Evolutionary conservation across 2,797 vertebrate genomes (phyloP), one percentile per base, ranked within the genome.

Genomic region (Falco cherrug): DNA sequence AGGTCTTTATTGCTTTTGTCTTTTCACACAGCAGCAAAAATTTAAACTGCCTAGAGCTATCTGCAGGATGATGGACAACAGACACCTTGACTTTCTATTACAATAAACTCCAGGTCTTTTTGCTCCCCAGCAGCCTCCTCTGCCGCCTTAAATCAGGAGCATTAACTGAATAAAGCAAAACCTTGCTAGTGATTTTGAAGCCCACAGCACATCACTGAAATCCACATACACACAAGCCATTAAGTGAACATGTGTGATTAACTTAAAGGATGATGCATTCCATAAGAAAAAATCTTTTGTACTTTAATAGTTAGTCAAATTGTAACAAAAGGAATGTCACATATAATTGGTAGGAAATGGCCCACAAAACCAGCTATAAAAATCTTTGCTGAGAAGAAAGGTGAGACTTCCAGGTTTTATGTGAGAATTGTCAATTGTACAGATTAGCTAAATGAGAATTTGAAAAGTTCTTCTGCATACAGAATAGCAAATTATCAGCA

Each of bases 1-100:
- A 45, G 20, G 39, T 73, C 87, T 94, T 93, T 74, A 94, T 86
- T 94, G 63, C 77, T 89, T 94, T 86, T 95, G 85, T 84, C 70
- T 90, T 93, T 87, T 82, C 60, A 68, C 77, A 68, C 31, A 84
- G 81, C 64, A 68, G 74, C 51, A 93, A 91, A 87, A 90, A 92
- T 21, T n/a, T 77, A 69, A 94, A 93, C 79, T 91, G 83, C 89
- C 82, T 78, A 81, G 24, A 96, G 94, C 54, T 82, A 81, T 53
- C 63, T 87, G 77, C 60, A 91, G 80, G 43, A 76, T 87, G 87
- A 97, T 51, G 77, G 80, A 87, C 83, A 95, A 87, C 83, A 93
- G 85, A 73, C 25, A 93, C 51, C 65, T 88, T 88, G 67, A 93
- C 59, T 89, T 94, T 51, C 74, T 68, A 79, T 45, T 74, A 67